Evolutionary conservation across 2,888 invertebrate genomes (phyloP).

Genomic region (Oxytorus armatus): DNA sequence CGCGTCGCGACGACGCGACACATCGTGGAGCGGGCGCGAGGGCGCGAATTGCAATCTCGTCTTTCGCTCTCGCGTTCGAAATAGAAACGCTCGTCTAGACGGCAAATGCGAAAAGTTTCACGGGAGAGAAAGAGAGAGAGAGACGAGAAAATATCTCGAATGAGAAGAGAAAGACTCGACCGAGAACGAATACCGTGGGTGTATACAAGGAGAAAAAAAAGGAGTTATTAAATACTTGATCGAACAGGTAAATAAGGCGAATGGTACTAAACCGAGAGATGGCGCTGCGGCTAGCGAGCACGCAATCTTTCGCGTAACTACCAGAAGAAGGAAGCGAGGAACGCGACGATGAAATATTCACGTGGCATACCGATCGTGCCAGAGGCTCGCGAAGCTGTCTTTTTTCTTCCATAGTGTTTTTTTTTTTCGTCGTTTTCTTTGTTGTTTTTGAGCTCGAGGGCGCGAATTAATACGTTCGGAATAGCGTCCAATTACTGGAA

Average conservation of each 20-base stretch:
- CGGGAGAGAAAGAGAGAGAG: constrained; percentile 37
- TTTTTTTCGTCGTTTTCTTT: background rate
- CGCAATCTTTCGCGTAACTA: constrained; percentile 42
- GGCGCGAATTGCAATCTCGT: constrained; percentile 63
- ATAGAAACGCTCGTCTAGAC: constrained; percentile 66
- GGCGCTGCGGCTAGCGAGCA: constrained; percentile 31
- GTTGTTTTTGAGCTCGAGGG: constrained; percentile 46
- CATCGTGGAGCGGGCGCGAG: constrained; percentile 52
- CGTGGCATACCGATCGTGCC: constrained; percentile 68
- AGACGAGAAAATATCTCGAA: constrained; percentile 25
- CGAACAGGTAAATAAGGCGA: constrained; percentile 5
- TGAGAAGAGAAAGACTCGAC: constrained; percentile 9
- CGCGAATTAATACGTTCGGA: constrained; percentile 69
- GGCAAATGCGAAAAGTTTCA: constrained; percentile 51
- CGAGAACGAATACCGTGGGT: background rate
- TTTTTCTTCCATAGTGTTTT: constrained; percentile 16
- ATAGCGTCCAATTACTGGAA: constrained; percentile 68
- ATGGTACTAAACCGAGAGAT: constrained; percentile 46
- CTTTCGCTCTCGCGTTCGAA: constrained; percentile 36
- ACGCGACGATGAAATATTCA: constrained; percentile 42
- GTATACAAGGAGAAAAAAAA: constrained; percentile 1
- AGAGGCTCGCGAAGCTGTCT: constrained; percentile 4
- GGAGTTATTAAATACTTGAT: constrained; percentile 1
- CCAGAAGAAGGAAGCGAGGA: constrained; percentile 28
- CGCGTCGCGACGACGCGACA: constrained; percentile 38